Base-by-base conservation (phyloP, 2,797 vertebrate genomes). In the Anabacerthia variegaticeps region DNA sequence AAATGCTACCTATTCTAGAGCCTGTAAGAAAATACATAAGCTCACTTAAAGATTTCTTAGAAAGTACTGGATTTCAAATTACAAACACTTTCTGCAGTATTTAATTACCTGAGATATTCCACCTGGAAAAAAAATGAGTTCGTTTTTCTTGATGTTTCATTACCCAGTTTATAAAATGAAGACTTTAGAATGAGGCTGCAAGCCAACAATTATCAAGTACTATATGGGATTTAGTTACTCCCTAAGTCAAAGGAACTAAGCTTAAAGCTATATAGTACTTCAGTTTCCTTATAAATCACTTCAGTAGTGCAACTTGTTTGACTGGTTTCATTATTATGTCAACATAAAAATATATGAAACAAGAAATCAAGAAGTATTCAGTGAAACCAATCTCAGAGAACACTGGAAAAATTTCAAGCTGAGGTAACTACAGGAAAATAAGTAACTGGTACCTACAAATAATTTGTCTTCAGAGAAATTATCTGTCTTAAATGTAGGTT, bases 381-480 rank as follows among this genome's bases (percentile, higher is more conserved):
- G 32, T 65, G 61, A 71, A 74, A 69, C 24, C 78, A 30, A 18
- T 52, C 75, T 84, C 69, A 61, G 75, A 91, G 77, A 94, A 67
- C 54, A 72, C 0, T 65, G 55, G 62, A 74, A 83, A 28, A 82
- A 74, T 44, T 76, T 92, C 59, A 96, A 94, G 78, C 49, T 67
- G 41, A 34, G 8, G 26, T 21, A 92, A 89, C 68, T 62, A 39
- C 7, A 66, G 16, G 58, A 78, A 69, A 96, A 67, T 7, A 87
- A 92, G 22, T 92, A 87, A 85, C 49, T 41, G 68, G 32, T 67
- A 87, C 74, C 94, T 56, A 72, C 63, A 96, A 94, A 48, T 62
- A 95, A 43, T 94, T 44, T 80, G 18, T 77, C 92, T 93, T 89
- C n/a, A 66, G 28, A 84, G 7, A 97, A 96, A 92, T 89, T 81